Evolutionary conservation across 2,113 vertebrate species (phyloP).

Genomic region (Cryptomyrus ogoouensis): DNA sequence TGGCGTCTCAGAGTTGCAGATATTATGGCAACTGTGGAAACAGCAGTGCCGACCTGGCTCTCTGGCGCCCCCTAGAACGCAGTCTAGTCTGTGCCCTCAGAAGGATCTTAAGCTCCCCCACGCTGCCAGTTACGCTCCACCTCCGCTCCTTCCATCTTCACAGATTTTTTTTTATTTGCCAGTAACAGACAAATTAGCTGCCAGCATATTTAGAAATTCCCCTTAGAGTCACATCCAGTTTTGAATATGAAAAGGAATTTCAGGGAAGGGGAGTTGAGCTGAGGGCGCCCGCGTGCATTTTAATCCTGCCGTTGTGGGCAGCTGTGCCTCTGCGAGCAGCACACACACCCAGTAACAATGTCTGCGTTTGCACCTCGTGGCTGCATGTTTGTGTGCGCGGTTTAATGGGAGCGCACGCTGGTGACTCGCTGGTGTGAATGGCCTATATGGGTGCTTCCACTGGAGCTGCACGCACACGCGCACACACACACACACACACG

Average conservation of each 20-base stretch:
- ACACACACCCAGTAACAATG: not conserved
- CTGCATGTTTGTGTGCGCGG: not conserved
- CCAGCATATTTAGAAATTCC: not conserved
- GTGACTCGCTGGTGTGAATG: not conserved
- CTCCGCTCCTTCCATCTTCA: not conserved
- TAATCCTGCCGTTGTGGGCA: not conserved
- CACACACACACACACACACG: not conserved
- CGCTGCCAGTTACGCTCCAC: not conserved
- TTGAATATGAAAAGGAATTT: not conserved
- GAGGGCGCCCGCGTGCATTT: not conserved
- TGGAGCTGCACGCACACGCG: not conserved
- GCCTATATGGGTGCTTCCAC: not conserved
- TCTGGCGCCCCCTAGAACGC: not conserved
- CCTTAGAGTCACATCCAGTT: slow-evolving; percentile 1
- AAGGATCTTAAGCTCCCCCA: not conserved
- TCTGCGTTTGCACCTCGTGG: not conserved
- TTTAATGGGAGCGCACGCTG: not conserved
- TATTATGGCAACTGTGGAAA: not conserved
- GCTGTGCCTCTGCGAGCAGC: not conserved
- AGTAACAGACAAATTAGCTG: slow-evolving; percentile 2
- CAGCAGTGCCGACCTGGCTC: not conserved
- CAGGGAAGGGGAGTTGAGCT: not conserved
- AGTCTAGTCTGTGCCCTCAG: not conserved
- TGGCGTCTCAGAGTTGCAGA: not conserved
- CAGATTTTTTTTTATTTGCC: not conserved